Percentiles rank a stretch among this genome's conserved stretches.
Conservation (phyloP, 2,797 vertebrate genomes). For the Sternotherus odoratus region DNA sequence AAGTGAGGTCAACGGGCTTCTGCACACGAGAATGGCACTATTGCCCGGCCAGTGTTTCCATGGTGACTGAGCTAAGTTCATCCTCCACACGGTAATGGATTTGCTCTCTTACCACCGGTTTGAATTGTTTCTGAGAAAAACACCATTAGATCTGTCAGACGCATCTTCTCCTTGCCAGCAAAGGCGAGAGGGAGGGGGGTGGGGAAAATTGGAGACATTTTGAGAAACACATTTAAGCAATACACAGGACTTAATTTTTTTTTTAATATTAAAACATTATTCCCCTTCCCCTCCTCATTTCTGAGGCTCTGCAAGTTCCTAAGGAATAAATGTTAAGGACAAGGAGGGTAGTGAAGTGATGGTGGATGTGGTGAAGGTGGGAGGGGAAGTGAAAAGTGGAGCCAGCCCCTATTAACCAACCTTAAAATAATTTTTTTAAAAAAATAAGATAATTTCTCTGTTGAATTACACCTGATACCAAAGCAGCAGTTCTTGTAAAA, state of each 20-base stretch:
- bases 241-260: background rate
- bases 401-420: background rate
- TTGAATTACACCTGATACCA: background rate
- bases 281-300: too few relatives aligned
- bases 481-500: background rate
- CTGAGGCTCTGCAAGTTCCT: background rate
- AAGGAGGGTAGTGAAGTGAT: background rate
- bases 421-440: background rate
- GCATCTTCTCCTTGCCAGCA: background rate
- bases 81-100: constrained; percentile 47
- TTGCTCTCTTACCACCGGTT: constrained; percentile 7
- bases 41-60: constrained; percentile 78
- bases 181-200: background rate
- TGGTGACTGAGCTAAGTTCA: constrained; percentile 75
- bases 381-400: background rate
- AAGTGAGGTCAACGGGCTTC: constrained; percentile 81
- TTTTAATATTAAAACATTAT: background rate
- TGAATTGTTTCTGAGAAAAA: background rate
- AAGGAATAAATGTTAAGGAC: background rate
- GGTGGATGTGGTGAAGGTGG: background rate
- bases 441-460: background rate
- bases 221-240: background rate
- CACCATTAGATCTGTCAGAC: background rate
- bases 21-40: constrained; percentile 45
- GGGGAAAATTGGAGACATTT: background rate